Conservation (phyloP, 2,888 invertebrate genomes). For the Chouioia cunea region DNA sequence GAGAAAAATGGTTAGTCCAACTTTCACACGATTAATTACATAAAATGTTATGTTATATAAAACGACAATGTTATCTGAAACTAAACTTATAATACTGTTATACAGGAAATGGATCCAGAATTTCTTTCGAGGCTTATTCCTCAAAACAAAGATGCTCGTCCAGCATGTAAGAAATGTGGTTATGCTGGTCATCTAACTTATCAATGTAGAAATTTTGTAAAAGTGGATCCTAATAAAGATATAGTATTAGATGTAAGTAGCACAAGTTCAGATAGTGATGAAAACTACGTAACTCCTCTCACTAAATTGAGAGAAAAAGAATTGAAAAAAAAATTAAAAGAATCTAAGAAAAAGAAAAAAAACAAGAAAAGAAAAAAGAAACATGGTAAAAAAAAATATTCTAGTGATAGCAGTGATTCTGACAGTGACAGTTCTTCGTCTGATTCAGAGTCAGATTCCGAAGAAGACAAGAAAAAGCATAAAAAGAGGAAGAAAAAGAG, state of each 20-base stretch:
- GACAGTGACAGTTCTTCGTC: conserved; percentile 53
- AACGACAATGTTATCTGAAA: neutral
- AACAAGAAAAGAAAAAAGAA: conserved; percentile 71
- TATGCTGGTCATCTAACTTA: conserved; percentile 96
- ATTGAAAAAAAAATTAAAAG: conserved; percentile 77
- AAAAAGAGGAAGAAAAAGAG: conserved; percentile 59
- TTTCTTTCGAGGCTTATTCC: conserved; percentile 71
- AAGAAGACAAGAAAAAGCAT: conserved; percentile 54
- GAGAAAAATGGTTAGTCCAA: no score
- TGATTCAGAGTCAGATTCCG: conserved; percentile 34
- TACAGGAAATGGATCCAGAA: conserved; percentile 67
- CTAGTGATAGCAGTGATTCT: conserved; percentile 56
- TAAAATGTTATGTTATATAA: neutral
- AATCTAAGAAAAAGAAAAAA: conserved; percentile 74
- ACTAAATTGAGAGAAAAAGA: conserved; percentile 85
- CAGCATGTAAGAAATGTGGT: conserved; percentile 95
- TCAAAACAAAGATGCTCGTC: conserved; percentile 82
- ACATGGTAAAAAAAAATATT: conserved; percentile 59
- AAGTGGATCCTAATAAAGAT: conserved; percentile 93
- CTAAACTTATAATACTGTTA: neutral
- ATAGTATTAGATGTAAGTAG: conserved; percentile 94
- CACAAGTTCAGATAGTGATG: conserved; percentile 90
- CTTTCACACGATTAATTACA: conserved; percentile 4
- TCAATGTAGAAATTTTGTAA: conserved; percentile 95
- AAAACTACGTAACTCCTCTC: conserved; percentile 86